Evolutionary conservation across 1,140 invertebrate genomes (phyloP).

Genomic region (Pseudachorutes palmiensis): DNA sequence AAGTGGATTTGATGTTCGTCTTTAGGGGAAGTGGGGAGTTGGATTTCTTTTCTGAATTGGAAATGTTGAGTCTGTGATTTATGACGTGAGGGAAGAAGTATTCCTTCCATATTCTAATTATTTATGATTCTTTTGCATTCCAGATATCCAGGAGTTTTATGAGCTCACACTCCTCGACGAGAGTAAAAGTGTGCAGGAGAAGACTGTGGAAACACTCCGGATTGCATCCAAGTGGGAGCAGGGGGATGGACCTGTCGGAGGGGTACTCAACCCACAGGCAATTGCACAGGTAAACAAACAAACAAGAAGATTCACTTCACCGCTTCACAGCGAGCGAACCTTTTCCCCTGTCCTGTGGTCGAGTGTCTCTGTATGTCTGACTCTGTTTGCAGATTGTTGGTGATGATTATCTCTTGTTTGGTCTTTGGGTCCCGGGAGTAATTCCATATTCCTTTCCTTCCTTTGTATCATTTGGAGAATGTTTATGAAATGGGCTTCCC

Average conservation of each 20-base stretch:
- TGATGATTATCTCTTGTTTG: background rate
- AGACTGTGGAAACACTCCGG: slow-evolving; percentile 87
- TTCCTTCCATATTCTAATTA: background rate
- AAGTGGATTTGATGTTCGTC: background rate
- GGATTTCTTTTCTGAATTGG: slow-evolving; percentile 2
- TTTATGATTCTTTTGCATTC: slow-evolving; percentile 43
- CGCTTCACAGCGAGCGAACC: no score
- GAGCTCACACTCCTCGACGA: slow-evolving; percentile 92
- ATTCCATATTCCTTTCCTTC: background rate
- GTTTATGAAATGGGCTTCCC: background rate
- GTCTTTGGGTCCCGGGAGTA: background rate
- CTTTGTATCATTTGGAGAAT: background rate
- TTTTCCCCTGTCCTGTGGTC: background rate
- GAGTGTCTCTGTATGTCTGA: background rate
- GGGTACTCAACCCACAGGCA: slow-evolving; percentile 7
- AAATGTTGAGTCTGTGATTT: background rate
- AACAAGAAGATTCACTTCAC: background rate
- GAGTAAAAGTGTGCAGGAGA: slow-evolving; percentile 86
- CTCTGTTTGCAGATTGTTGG: background rate
- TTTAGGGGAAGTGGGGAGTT: background rate
- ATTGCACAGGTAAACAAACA: slow-evolving; percentile 6
- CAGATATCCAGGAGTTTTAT: slow-evolving; percentile 99
- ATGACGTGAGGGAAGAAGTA: background rate
- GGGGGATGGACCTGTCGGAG: slow-evolving; percentile 30
- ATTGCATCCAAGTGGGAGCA: slow-evolving; percentile 69